Evolutionary conservation across 2,797 vertebrate genomes (phyloP).

Genomic region (Siniperca obscura): DNA sequence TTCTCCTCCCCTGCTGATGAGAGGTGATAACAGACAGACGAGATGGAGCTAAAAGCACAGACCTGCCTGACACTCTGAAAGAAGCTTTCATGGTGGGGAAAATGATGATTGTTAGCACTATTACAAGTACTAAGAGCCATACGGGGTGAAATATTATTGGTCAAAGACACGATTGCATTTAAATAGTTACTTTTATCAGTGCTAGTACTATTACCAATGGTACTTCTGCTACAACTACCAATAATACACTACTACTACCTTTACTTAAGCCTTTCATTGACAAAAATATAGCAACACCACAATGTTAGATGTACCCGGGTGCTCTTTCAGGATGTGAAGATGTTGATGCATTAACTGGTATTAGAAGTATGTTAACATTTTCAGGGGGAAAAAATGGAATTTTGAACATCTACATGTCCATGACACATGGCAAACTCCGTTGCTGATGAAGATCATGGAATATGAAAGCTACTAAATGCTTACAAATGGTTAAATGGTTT

Average conservation of each 20-base stretch:
- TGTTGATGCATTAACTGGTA: not conserved
- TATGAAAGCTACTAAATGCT: not conserved
- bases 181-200: conserved; percentile 45
- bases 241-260: not conserved
- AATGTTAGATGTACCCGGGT: not conserved
- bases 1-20: conserved; percentile 67
- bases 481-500: not conserved
- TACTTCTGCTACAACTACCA: not conserved
- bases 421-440: not conserved
- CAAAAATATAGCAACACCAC: not conserved
- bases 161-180: conserved; percentile 51
- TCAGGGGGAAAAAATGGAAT: not conserved
- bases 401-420: not conserved
- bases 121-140: conserved; percentile 40
- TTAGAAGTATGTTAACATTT: not conserved
- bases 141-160: conserved; percentile 44
- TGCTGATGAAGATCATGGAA: not conserved
- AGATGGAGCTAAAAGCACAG: conserved; percentile 70
- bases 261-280: conserved; percentile 3
- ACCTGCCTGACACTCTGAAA: conserved; percentile 57
- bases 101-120: conserved; percentile 62
- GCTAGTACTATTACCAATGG: not conserved
- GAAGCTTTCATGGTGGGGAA: conserved; percentile 62
- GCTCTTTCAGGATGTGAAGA: not conserved
- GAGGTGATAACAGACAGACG: conserved; percentile 74